Conservation (phyloP, 2,113 vertebrate species). For the Passer montanus region DNA sequence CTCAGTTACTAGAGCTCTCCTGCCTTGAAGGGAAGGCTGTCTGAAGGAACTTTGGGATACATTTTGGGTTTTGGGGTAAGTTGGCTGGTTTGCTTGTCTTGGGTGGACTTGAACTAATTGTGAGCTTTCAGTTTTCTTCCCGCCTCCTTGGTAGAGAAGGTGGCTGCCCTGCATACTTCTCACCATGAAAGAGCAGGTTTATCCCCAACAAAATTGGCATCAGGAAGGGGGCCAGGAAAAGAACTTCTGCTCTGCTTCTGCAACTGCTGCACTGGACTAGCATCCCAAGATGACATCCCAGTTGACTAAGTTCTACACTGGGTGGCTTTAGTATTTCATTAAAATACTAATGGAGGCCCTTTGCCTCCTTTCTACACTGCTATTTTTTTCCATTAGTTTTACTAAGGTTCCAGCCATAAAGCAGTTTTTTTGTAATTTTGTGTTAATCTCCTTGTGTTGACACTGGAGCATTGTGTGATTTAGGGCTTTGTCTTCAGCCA, state of each 20-base stretch:
- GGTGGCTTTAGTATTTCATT: neutral
- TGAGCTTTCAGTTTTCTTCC: neutral
- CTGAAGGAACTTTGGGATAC: neutral
- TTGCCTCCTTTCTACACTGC: neutral
- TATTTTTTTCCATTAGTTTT: neutral
- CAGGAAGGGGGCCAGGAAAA: neutral
- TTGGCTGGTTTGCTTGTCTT: neutral
- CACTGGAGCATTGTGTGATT: slow-evolving; percentile 10
- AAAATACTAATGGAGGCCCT: neutral
- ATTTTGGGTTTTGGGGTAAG: neutral
- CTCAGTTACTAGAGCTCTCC: neutral
- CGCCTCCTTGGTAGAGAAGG: neutral
- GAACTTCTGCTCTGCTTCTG: neutral
- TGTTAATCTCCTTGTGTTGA: slow-evolving; percentile 36
- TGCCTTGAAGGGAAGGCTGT: neutral
- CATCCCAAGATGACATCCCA: neutral
- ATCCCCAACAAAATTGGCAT: neutral
- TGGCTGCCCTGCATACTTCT: neutral
- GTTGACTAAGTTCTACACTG: neutral
- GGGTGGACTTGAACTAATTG: neutral
- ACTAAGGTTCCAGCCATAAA: neutral
- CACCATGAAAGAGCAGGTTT: neutral
- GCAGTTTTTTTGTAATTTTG: neutral
- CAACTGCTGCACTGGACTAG: neutral
- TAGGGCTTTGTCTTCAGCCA: slow-evolving; percentile 46